These are phyloP conservation scores for Chrysolina oricalcia DNA, from an alignment of 2,888 invertebrate species.

Conservation along the genomic window DNA sequence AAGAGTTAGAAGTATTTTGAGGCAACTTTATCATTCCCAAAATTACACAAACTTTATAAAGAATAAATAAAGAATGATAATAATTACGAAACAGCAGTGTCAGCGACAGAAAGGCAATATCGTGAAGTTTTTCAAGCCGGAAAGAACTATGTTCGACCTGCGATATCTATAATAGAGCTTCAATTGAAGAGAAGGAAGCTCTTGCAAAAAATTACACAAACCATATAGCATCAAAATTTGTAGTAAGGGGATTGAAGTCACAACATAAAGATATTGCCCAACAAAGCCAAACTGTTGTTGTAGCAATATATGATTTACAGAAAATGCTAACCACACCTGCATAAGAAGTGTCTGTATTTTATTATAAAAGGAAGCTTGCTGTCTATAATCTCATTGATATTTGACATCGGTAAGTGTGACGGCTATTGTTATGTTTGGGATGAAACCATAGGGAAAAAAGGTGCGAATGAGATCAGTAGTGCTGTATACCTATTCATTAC, in stretches of 20 bases:
- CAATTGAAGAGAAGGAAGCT: not conserved
- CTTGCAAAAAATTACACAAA: not conserved
- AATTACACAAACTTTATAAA: conserved; percentile 20
- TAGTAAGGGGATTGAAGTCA: not conserved
- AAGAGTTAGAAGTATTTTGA: conserved; percentile 6
- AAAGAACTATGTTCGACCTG: conserved; percentile 23
- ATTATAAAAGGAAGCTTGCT: not conserved
- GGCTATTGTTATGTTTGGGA: conserved; percentile 16
- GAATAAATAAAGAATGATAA: not conserved
- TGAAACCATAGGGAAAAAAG: conserved; percentile 8
- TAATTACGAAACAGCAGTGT: not conserved
- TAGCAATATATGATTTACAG: not conserved
- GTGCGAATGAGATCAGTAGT: conserved; percentile 3
- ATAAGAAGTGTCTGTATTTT: conserved; percentile 7
- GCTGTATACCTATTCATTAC: no score
- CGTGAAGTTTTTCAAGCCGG: conserved; percentile 16
- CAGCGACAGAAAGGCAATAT: no score
- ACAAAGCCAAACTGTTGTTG: not conserved
- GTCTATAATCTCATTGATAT: conserved; percentile 10
- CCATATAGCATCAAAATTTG: conserved; percentile 1
- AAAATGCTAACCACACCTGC: not conserved
- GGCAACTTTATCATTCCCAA: conserved; percentile 13
- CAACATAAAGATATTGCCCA: not conserved
- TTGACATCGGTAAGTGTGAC: not conserved
- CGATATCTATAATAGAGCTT: conserved; percentile 3